Evolutionary conservation across 2,797 vertebrate species (phyloP), one percentile per base, ranked within the genome.

Genomic region (Eutrigla gurnardus): DNA sequence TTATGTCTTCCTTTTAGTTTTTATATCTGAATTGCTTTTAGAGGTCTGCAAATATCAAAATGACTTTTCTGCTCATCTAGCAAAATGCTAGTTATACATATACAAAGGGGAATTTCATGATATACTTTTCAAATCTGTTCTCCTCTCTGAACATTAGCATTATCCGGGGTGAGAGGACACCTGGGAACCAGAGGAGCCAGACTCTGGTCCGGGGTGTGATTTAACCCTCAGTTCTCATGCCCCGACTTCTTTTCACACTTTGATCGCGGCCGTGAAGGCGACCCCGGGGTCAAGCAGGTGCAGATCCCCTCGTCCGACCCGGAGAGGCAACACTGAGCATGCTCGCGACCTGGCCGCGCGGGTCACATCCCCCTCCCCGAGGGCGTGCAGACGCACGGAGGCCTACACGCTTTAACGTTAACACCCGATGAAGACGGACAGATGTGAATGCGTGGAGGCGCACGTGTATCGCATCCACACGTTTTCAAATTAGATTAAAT

Each of bases 161-260:
- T 79, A 82, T 83, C 84, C 14, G 76, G 88, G 86, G 90, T 86
- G 86, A 78, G 80, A 80, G 77, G 73, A 82, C 84, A 88, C 88
- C 87, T 90, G 84, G 84, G 80, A 82, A 69, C 58, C 81, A 46
- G 76, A 88, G 86, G 88, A 88, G 89, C 72, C 60, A 91, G 88
- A 91, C 89, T 81, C 40, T 0, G 59, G 70, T 68, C 33, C 9
- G 2, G 60, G 80, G 88, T 81, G 88, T 15, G 85, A 91, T 70
- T 79, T 59, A 77, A 88, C 67, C 76, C 81, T 10, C 47, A 70
- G 78, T 83, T 77, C 61, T 82, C 86, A 72, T 69, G 86, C 79
- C 84, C 67, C 15, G 68, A 46, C 69, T 62, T 83, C 68, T 75
- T 87, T 91, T 91, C 89, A 85, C 91, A 90, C 90, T 66, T 81